These are phyloP conservation scores for Eciton burchellii DNA, from an alignment of 1,140 invertebrate species.

Conservation along the genomic window DNA sequence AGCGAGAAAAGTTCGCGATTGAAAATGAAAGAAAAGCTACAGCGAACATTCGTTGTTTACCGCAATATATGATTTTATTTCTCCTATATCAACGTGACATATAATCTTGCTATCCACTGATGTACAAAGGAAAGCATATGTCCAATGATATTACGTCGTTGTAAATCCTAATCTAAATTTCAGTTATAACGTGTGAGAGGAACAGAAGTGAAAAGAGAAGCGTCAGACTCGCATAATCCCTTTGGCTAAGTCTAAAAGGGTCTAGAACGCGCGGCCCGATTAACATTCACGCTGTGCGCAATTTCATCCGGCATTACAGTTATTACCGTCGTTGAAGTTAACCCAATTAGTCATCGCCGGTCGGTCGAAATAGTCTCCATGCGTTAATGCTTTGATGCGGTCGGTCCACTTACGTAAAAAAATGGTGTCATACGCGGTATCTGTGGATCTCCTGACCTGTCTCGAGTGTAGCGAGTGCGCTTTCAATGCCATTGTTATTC, in stretches of 20 bases:
- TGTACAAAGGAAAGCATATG: conserved; percentile 19
- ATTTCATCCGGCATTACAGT: conserved; percentile 58
- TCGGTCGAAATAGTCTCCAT: conserved; percentile 57
- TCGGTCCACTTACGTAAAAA: conserved; percentile 50
- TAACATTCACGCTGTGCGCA: conserved; percentile 55
- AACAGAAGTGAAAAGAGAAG: background rate
- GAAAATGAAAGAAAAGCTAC: conserved; percentile 39
- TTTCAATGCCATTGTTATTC: conserved; percentile 8
- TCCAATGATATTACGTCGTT: background rate
- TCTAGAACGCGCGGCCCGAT: conserved; percentile 32
- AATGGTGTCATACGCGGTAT: conserved; percentile 47
- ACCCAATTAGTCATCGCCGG: conserved; percentile 58
- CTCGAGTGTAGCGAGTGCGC: conserved; percentile 12
- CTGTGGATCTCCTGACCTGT: conserved; percentile 22
- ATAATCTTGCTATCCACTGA: background rate
- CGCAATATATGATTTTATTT: conserved; percentile 32
- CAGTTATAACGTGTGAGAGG: background rate
- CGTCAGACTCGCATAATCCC: no score
- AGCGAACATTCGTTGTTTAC: conserved; percentile 34
- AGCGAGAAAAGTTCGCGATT: conserved; percentile 43
- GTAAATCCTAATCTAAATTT: conserved; percentile 4
- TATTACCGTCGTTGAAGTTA: conserved; percentile 56
- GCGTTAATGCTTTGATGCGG: conserved; percentile 59
- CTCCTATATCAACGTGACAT: conserved; percentile 15
- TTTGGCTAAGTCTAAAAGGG: conserved; percentile 26